Evolutionary conservation across 2,113 vertebrate species (phyloP).

Genomic region (Eira barbara): DNA sequence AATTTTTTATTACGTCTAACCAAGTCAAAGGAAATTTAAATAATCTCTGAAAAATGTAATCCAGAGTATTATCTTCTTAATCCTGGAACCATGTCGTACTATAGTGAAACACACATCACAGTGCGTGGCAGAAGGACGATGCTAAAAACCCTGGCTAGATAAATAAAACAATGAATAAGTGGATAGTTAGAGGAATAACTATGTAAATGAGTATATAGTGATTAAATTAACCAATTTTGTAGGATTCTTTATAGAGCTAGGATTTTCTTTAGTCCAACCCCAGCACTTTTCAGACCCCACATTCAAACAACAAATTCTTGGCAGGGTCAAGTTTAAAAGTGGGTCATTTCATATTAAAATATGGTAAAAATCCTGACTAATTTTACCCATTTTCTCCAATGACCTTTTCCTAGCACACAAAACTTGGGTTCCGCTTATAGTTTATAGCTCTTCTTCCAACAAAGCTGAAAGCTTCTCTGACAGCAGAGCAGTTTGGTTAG

Average conservation of each 20-base stretch:
- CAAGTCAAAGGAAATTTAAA: neutral
- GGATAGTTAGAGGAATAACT: neutral
- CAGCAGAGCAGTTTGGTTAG: neutral
- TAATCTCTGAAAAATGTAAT: neutral
- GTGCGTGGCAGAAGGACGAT: neutral
- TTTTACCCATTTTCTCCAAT: neutral
- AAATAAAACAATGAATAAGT: neutral
- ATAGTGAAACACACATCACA: neutral
- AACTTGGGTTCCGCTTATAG: neutral
- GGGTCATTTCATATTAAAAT: neutral
- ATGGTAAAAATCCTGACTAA: neutral
- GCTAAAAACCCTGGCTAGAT: neutral
- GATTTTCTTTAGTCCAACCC: constrained; percentile 14
- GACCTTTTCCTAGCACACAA: neutral
- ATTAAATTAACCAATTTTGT: neutral
- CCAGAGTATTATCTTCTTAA: neutral
- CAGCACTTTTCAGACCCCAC: neutral
- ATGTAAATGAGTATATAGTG: neutral
- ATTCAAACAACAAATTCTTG: constrained; percentile 16
- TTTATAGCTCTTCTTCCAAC: neutral
- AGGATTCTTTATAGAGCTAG: neutral
- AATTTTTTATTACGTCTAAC: neutral
- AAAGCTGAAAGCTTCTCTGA: neutral
- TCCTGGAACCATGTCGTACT: neutral
- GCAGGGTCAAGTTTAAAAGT: constrained; percentile 9